Evolutionary conservation across 2,888 invertebrate genomes (phyloP), one percentile per base, ranked within the genome.

Genomic region (Diadromus collaris): DNA sequence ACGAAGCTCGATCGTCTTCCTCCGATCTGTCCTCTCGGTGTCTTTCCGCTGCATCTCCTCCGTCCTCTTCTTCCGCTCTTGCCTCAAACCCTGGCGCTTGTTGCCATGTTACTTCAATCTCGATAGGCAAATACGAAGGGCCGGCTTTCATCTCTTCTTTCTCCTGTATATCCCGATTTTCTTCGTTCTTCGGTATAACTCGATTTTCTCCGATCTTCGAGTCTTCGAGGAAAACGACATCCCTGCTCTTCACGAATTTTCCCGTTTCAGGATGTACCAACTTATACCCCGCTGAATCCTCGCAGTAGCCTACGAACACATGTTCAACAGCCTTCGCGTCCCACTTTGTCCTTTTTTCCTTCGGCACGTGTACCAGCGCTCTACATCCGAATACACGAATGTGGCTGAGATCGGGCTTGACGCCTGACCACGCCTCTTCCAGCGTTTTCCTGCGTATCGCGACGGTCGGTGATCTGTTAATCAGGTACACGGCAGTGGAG

Each of bases 351-450:
- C 87, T 71, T 21, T 75, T 73, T 76, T 89, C 83, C 79, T 89
- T 86, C 1, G 89, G 88, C 65, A 89, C 82, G 70, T 89, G 88
- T 21, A 85, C 84, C 82, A 86, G 85, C 6, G 86, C 87, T 70
- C 83, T 72, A n/a, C 83, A 82, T n/a, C 91, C 91, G 86, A 91
- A 91, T 41, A 86, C 83, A 64, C 83, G 81, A 16, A 91, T 70
- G 24, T 87, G 81, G 48, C 76, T 75, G 0, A 91, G 32, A 72
- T 89, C 81, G 32, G 86, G 87, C 79, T 87, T 88, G 4, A 81
- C 73, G 13, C 86, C 83, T 60, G 84, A 80, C 89, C 90, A 91
- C 7, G 85, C 32, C 79, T 91, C 90, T 71, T 86, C 84, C 0
- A 90, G 88, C 2, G 88, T 89, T 77, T 81, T 84, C 10, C 73